Percentiles rank a stretch among this genome's conserved stretches.
These are phyloP conservation scores for Pristionchus fissidentatus DNA, from an alignment of 2,888 invertebrate genomes.

Conservation along the genomic window DNA sequence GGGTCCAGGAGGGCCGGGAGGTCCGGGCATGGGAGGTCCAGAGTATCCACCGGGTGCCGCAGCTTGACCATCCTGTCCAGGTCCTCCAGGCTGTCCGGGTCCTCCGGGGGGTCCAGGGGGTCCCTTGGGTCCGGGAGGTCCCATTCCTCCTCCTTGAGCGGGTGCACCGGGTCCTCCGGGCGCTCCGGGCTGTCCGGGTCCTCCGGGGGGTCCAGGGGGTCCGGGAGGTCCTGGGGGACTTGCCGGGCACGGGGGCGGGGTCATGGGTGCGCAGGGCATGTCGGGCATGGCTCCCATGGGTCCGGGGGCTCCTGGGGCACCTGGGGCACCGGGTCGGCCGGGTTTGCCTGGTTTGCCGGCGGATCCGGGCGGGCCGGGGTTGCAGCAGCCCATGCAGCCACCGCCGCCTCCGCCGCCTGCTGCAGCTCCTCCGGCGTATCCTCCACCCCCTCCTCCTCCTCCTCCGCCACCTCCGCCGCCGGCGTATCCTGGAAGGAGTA, in stretches of 20 bases:
- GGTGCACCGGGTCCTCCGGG: constrained; percentile 43
- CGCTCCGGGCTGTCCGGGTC: constrained; percentile 38
- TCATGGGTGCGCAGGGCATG: constrained; percentile 32
- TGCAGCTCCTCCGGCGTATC: background rate
- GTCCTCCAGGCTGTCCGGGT: constrained; percentile 40
- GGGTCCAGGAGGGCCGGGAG: constrained; percentile 45
- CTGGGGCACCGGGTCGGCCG: constrained; percentile 35
- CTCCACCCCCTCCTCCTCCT: constrained; percentile 31
- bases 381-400: constrained; percentile 48
- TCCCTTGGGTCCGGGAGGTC: constrained; percentile 47
- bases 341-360: constrained; percentile 45
- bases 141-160: constrained; percentile 31
- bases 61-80: constrained; percentile 35
- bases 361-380: constrained; percentile 47
- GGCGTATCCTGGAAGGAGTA: constrained; percentile 20
- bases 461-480: background rate
- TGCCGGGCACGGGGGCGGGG: constrained; percentile 44
- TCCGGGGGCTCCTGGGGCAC: constrained; percentile 39
- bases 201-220: constrained; percentile 45
- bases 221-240: constrained; percentile 41
- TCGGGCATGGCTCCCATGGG: constrained; percentile 32
- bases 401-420: constrained; percentile 45
- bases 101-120: constrained; percentile 41
- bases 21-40: constrained; percentile 31
- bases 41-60: constrained; percentile 30